Conservation (phyloP, 2,797 vertebrate genomes). For the Scolopax bukidnonensis region DNA sequence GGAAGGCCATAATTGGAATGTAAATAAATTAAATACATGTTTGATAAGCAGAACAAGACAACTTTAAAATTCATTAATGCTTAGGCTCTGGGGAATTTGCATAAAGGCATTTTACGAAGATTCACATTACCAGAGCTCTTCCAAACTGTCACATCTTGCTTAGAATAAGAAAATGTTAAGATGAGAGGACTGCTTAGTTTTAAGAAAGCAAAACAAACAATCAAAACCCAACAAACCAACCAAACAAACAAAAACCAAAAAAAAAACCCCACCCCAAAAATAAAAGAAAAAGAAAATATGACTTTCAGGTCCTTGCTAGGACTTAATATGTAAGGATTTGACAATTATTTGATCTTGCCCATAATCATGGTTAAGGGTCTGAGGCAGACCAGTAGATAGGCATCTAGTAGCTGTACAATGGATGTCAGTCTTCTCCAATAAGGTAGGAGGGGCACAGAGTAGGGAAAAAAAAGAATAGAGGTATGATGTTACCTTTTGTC, state of each 20-base stretch:
- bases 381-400: neutral
- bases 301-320: neutral
- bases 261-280: neutral
- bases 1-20: neutral
- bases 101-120: neutral
- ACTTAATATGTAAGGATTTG: neutral
- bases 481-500: neutral
- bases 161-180: neutral
- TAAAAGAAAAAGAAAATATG: neutral
- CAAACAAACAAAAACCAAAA: neutral
- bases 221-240: neutral
- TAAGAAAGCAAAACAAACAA: neutral
- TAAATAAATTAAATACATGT: neutral
- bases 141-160: neutral
- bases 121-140: neutral
- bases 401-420: neutral
- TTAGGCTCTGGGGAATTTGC: neutral
- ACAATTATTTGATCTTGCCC: neutral
- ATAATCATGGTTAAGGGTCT: neutral
- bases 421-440: neutral
- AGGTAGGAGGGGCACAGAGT: neutral
- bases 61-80: neutral
- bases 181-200: neutral
- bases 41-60: neutral
- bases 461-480: rapidly evolving